phyloP scores from a whole-genome alignment of 2,797 vertebrate species.

The Florisuga fusca region DNA sequence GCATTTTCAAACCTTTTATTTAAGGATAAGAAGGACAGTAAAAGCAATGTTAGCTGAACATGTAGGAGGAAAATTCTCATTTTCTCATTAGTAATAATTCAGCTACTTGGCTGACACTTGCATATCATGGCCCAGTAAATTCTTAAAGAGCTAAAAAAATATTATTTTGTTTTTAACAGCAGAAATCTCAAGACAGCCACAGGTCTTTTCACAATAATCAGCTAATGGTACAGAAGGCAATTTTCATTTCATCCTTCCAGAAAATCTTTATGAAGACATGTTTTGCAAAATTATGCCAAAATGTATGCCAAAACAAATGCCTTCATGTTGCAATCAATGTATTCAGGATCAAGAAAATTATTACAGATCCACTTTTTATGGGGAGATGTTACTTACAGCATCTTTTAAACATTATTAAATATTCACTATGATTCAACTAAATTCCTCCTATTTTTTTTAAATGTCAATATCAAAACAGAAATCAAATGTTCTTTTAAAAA shows the following conservation, averaged over 20 bases:
- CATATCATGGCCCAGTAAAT: not conserved
- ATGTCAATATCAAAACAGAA: not conserved
- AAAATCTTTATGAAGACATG: not conserved
- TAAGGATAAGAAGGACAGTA: not conserved
- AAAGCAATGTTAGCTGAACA: not conserved
- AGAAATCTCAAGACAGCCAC: not conserved
- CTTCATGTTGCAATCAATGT: not conserved
- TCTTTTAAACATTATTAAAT: not conserved
- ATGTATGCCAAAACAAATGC: not conserved
- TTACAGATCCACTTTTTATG: not conserved
- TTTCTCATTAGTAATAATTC: not conserved
- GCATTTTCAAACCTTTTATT: not conserved
- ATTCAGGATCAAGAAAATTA: not conserved
- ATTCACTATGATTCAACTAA: not conserved
- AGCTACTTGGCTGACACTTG: not conserved
- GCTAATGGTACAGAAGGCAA: not conserved
- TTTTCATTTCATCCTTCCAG: not conserved
- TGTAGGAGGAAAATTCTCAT: not conserved
- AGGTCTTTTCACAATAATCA: slow-evolving; percentile 1
- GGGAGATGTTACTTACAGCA: not conserved
- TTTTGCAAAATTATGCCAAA: not conserved
- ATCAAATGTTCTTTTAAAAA: not conserved
- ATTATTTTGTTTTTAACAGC: not conserved
- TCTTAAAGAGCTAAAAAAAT: not conserved
- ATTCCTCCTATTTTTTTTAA: not conserved